Percentiles rank a stretch among this genome's conserved stretches.
Evolutionary conservation across 1,140 invertebrate genomes (phyloP).

Genomic region (Ptiloglossa arizonensis): DNA sequence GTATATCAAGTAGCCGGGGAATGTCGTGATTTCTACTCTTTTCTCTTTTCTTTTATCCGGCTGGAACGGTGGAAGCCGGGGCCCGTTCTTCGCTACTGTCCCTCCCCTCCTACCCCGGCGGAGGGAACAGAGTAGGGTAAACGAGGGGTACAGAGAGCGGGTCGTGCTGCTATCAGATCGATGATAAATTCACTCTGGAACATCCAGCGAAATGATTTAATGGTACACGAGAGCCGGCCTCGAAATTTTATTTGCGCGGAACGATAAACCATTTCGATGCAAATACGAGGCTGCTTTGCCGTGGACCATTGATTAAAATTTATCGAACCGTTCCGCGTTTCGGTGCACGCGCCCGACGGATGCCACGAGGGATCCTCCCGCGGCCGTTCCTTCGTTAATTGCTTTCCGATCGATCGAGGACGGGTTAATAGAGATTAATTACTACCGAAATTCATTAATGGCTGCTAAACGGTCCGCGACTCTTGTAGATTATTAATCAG

Average conservation of each 20-base stretch:
- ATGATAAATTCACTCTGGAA: conserved; percentile 37
- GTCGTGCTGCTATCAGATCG: conserved; percentile 29
- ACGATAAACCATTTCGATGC: conserved; percentile 27
- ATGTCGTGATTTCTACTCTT: conserved; percentile 41
- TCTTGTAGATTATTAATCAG: background rate
- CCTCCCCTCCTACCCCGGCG: background rate
- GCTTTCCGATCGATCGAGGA: background rate
- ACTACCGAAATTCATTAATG: conserved; percentile 17
- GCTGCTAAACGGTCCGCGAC: background rate
- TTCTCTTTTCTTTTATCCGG: conserved; percentile 23
- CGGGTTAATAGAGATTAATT: conserved; percentile 17
- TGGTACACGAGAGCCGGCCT: background rate
- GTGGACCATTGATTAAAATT: conserved; percentile 11
- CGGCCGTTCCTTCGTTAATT: conserved; percentile 11
- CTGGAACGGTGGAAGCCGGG: background rate
- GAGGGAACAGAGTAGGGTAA: background rate
- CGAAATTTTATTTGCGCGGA: conserved; percentile 22
- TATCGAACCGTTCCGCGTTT: conserved; percentile 15
- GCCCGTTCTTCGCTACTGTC: background rate
- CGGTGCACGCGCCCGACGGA: background rate
- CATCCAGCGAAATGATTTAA: conserved; percentile 26
- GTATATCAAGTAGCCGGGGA: conserved; percentile 69
- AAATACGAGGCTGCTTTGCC: background rate
- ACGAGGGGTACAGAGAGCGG: background rate
- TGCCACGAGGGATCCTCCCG: background rate